Base-by-base conservation (phyloP, 1,140 invertebrate species). In the Drosophila varians region DNA sequence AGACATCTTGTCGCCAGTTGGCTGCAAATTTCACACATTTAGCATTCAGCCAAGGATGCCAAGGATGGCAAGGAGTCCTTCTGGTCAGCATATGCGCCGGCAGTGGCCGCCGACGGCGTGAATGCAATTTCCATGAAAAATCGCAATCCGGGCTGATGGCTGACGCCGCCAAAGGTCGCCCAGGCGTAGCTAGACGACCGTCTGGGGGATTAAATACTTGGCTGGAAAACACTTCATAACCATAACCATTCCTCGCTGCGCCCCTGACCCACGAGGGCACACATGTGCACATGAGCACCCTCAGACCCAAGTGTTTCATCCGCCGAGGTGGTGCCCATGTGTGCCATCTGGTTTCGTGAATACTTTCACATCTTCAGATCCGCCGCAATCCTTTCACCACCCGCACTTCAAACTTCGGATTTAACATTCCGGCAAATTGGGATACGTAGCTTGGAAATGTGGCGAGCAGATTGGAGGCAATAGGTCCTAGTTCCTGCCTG, bases 121-220 rank as follows among this genome's bases (percentile, higher is more conserved):
- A 8, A 38, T 38, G 36, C 65, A 61, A 58, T 69, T 87, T 87
- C 82, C 74, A 87, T 83, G 82, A 88, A 87, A 86, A 87, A 88
- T 82, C 54, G 83, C 83, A 82, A 77, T 72, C 77, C 83, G 45
- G 53, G 40, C 74, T 55, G 83, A 87, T 65, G 53, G 40, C 74
- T 55, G 83, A 87, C 70, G 74, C 77, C 74, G 61, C 38, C 48
- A 64, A 75, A 87, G 82, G 80, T 87, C 36, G n/a, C 21, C 8
- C 57, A 62, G 21, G 40, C n/a, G 54, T 45, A 62, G 21, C 54
- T 36, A 26, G 12, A 43, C 3, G 14, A 31, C 5, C 31, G 8
- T 23, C 12, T 16, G 1, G 46, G n/a, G 31, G 28, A 19, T 21
- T 11, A 23, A 18, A 21, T 40, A 6, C 9, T 19, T 14, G n/a